These are phyloP conservation scores for Pseudococcus longispinus DNA, from an alignment of 2,888 invertebrate species.

Conservation along the genomic window DNA sequence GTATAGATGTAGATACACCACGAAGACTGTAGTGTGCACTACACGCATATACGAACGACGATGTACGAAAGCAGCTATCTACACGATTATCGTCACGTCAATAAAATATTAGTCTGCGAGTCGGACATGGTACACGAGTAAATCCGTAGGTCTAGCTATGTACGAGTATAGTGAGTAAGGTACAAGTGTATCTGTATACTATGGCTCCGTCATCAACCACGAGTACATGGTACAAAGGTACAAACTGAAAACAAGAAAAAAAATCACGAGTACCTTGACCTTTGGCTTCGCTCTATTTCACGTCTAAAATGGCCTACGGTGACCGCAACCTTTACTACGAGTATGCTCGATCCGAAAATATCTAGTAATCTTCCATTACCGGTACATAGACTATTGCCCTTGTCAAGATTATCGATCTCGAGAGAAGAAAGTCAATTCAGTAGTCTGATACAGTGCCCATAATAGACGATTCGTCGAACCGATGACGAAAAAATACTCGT, in stretches of 20 bases:
- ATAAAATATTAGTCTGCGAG: neutral
- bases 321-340: neutral
- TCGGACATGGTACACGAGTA: neutral
- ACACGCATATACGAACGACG: neutral
- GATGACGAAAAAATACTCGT: neutral
- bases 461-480: neutral
- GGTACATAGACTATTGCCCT: too few relatives aligned
- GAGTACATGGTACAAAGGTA: too few relatives aligned
- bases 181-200: too few relatives aligned
- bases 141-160: neutral
- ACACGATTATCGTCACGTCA: constrained; percentile 11
- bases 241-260: neutral
- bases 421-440: neutral
- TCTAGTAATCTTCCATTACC: neutral
- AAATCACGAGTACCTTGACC: constrained; percentile 27
- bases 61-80: neutral
- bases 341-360: neutral
- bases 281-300: constrained; percentile 31
- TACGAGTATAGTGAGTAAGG: neutral
- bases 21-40: neutral
- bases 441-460: too few relatives aligned
- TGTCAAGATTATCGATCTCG: neutral
- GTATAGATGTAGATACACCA: neutral
- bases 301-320: neutral
- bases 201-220: too few relatives aligned